Conservation (phyloP, 2,797 vertebrate genomes). For the Lophius americanus region DNA sequence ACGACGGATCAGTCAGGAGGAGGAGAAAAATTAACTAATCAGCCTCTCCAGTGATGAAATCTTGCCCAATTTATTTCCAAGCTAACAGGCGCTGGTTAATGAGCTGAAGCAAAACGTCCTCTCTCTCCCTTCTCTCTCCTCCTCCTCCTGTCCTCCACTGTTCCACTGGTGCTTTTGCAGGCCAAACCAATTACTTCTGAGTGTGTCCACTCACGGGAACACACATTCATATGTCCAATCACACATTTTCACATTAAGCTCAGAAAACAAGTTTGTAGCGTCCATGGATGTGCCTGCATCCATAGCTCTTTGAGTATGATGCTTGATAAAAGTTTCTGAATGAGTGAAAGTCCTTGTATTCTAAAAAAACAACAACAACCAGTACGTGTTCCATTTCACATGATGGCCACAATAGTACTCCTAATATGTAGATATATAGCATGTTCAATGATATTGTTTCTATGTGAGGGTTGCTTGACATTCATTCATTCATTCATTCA, state of each 20-base stretch:
- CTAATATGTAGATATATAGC: too few relatives aligned
- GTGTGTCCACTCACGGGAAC: constrained; percentile 45
- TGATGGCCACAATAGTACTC: too few relatives aligned
- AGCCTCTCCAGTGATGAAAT: constrained; percentile 77
- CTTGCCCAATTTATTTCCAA: constrained; percentile 81
- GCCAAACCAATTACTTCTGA: constrained; percentile 71
- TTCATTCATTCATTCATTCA: too few relatives aligned
- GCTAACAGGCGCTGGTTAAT: constrained; percentile 83
- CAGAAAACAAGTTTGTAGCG: neutral
- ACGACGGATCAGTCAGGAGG: constrained; percentile 66
- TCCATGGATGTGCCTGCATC: constrained; percentile 1
- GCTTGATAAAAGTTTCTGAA: constrained; percentile 35
- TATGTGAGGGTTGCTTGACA: too few relatives aligned
- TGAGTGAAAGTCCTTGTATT: constrained; percentile 24
- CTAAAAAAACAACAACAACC: neutral
- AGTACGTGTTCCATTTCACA: too few relatives aligned
- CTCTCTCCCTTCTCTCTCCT: constrained; percentile 55
- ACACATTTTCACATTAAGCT: constrained; percentile 36
- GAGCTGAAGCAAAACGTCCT: constrained; percentile 80
- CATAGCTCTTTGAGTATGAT: constrained; percentile 15
- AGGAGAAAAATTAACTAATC: constrained; percentile 79
- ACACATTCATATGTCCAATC: constrained; percentile 29
- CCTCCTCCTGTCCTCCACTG: constrained; percentile 59
- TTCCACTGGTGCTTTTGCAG: constrained; percentile 65
- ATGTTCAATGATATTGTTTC: too few relatives aligned